Base-by-base conservation (phyloP, 1,140 invertebrate species). In the Piezodorus guildinii region DNA sequence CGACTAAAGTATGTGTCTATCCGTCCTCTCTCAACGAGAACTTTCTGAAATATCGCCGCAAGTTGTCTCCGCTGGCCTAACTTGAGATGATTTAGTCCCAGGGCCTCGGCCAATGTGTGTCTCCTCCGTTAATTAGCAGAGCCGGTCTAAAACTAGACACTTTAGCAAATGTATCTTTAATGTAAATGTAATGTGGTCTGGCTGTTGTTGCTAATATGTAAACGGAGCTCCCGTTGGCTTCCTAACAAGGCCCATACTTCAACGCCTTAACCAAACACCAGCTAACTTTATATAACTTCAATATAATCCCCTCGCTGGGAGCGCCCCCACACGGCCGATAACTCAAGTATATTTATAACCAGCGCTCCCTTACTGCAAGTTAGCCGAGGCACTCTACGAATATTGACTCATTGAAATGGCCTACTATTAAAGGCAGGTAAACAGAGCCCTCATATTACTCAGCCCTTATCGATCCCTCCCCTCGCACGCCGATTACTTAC, bases 131-230 rank as follows among this genome's bases (percentile, higher is more conserved):
- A 65, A 65, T 65, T 65, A 65, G 59, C 10, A 17, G 46, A 39
- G 46, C 46, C 21, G 46, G 58, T 19, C 23, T 65, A 65, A 65
- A 65, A 65, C 64, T 65, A 65, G 64, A 65, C 64, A 65, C 64
- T 65, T 65, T 60, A 61, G 34, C 56, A 65, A 65, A 65, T 65
- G 64, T 65, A 65, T 65, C 58, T 65, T 65, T 61, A 65, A 65
- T 65, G 64, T 65, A 65, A 65, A 61, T 65, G 64, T 65, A 65
- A 65, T 65, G 64, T 60, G 15, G 58, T 23, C 19, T 16, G 39
- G 21, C n/a, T 62, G 43, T 45, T 62, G 45, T 19, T 16, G 61
- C 61, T 62, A 62, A 62, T 62, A 62, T 62, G 61, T 62, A 49
- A 62, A 34, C 34, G 34, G 46, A 49, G 46, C 46, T 21, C n/a